phyloP scores from a whole-genome alignment of 2,113 vertebrate genomes.

The Phycodurus eques region DNA sequence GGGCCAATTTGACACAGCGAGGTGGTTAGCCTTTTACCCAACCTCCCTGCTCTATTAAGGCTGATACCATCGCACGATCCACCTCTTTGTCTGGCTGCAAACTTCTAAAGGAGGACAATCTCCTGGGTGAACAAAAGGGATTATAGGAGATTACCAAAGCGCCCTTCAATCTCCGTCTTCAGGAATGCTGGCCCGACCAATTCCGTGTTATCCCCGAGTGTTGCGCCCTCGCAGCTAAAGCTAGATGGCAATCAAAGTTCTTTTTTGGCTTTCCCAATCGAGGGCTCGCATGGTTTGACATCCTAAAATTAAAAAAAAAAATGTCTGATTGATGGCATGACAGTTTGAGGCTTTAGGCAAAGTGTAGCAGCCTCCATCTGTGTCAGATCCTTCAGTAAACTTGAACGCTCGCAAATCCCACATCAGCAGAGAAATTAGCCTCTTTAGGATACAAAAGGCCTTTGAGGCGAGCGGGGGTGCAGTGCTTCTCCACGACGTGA shows the following conservation, averaged over 20 bases:
- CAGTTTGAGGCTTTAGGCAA: slow-evolving; percentile 22
- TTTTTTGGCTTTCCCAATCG: background rate
- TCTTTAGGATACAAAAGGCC: slow-evolving; percentile 57
- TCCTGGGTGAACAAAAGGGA: slow-evolving; percentile 70
- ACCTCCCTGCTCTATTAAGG: slow-evolving; percentile 69
- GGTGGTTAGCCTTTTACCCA: slow-evolving; percentile 70
- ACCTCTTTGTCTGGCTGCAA: slow-evolving; percentile 66
- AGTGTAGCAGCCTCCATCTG: slow-evolving; percentile 48
- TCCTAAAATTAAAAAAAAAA: background rate
- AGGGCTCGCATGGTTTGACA: background rate
- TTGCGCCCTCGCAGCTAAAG: slow-evolving; percentile 19
- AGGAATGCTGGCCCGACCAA: slow-evolving; percentile 45
- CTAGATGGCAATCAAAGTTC: background rate
- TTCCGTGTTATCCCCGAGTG: slow-evolving; percentile 40
- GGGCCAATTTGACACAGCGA: slow-evolving; percentile 58
- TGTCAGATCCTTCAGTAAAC: slow-evolving; percentile 63
- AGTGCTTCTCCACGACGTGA: slow-evolving; percentile 15
- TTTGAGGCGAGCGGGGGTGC: background rate
- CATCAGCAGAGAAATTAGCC: slow-evolving; percentile 76
- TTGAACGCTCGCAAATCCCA: slow-evolving; percentile 63
- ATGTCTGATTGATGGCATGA: slow-evolving; percentile 30
- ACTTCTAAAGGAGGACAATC: slow-evolving; percentile 73
- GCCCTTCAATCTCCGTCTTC: slow-evolving; percentile 58
- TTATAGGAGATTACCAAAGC: slow-evolving; percentile 71
- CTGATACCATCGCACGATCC: slow-evolving; percentile 69